These are phyloP conservation scores for Galendromus occidentalis DNA, from an alignment of 1,140 invertebrate genomes.

Conservation along the genomic window DNA sequence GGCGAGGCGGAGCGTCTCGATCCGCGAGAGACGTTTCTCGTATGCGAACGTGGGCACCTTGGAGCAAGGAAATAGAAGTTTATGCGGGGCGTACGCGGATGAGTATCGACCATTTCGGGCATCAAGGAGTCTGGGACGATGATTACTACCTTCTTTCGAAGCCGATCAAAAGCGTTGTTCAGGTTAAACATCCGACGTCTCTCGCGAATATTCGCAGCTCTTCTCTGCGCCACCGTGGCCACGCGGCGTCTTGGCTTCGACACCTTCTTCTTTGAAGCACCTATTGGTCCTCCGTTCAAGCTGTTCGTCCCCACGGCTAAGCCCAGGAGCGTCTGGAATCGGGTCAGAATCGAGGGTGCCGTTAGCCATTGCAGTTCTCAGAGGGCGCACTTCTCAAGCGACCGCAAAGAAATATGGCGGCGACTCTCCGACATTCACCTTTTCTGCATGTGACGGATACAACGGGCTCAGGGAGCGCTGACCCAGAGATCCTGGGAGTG, in stretches of 20 bases:
- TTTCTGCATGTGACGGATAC: slow-evolving; percentile 2
- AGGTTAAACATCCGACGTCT: slow-evolving; percentile 86
- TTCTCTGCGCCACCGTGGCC: slow-evolving; percentile 64
- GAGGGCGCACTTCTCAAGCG: not conserved
- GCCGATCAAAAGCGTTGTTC: slow-evolving; percentile 88
- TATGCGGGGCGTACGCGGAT: no score
- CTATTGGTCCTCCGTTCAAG: not conserved
- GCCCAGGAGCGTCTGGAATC: not conserved
- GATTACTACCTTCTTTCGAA: slow-evolving; percentile 50
- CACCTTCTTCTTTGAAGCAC: not conserved
- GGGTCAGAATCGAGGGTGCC: not conserved
- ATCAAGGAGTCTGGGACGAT: not conserved
- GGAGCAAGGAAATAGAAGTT: not conserved
- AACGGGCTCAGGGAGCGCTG: not conserved
- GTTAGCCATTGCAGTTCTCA: not conserved
- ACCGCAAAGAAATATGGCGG: not conserved
- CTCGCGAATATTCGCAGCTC: slow-evolving; percentile 84
- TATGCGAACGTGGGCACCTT: slow-evolving; percentile 93
- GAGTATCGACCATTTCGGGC: no score
- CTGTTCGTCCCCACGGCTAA: not conserved
- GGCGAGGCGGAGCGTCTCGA: slow-evolving; percentile 84
- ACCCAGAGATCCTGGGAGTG: not conserved
- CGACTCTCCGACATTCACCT: not conserved
- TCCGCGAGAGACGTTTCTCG: slow-evolving; percentile 88
- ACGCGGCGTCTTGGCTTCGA: slow-evolving; percentile 48